Conservation (phyloP, 2,113 vertebrate genomes). For the Sander lucioperca region DNA sequence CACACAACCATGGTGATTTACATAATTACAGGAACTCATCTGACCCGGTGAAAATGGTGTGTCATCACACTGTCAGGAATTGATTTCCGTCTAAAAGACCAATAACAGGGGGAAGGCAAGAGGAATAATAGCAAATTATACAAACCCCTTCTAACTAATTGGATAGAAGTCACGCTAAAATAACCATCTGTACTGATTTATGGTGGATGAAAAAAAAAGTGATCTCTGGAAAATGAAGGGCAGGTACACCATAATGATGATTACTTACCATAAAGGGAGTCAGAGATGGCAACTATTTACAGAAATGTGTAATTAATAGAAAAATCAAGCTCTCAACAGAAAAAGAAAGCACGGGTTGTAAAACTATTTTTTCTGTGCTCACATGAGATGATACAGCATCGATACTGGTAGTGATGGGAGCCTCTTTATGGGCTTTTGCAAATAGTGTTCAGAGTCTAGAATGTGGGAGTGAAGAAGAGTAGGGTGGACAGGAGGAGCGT, state of each 20-base stretch:
- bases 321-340: background rate
- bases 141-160: slow-evolving; percentile 46
- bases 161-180: slow-evolving; percentile 32
- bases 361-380: too few relatives aligned
- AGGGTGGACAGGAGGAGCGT: too few relatives aligned
- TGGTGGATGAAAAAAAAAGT: background rate
- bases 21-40: slow-evolving; percentile 69
- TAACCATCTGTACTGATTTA: slow-evolving; percentile 12
- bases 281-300: background rate
- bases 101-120: background rate
- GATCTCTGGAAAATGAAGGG: background rate
- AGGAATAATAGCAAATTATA: slow-evolving; percentile 43
- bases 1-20: slow-evolving; percentile 47
- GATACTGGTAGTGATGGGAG: too few relatives aligned
- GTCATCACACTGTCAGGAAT: slow-evolving; percentile 55
- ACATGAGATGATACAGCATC: too few relatives aligned
- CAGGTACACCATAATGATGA: background rate
- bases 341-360: too few relatives aligned
- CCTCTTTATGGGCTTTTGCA: too few relatives aligned
- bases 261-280: background rate
- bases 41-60: slow-evolving; percentile 62
- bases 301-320: background rate
- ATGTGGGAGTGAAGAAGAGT: too few relatives aligned
- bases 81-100: slow-evolving; percentile 56
- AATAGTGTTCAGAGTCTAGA: too few relatives aligned